Evolutionary conservation across 2,797 vertebrate genomes (phyloP).

Genomic region (Bovichtus variegatus): DNA sequence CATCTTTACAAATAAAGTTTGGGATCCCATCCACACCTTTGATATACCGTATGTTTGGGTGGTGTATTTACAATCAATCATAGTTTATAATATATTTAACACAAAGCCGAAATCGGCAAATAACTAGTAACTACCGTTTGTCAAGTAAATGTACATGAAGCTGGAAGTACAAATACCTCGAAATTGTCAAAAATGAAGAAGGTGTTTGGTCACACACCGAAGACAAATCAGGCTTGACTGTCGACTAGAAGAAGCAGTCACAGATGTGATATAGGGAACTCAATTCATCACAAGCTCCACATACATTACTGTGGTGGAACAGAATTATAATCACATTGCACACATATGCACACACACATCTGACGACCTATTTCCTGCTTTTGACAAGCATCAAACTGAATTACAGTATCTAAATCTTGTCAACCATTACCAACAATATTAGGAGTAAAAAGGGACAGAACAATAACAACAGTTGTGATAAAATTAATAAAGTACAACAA

Average conservation of each 20-base stretch:
- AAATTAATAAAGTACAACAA: slow-evolving; percentile 5
- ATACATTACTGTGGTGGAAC: not conserved
- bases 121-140: not conserved
- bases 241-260: slow-evolving; percentile 1
- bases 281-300: not conserved
- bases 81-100: not conserved
- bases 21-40: too few species aligned
- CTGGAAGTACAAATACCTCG: not conserved
- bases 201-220: not conserved
- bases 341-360: too few species aligned
- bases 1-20: too few species aligned
- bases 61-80: not conserved
- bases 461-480: not conserved
- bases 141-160: not conserved
- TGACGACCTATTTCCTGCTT: slow-evolving; percentile 3
- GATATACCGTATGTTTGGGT: not conserved
- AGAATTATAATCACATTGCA: slow-evolving; percentile 2
- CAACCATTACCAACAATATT: not conserved
- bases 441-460: not conserved
- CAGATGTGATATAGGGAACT: not conserved
- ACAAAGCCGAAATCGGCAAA: not conserved
- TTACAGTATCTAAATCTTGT: not conserved
- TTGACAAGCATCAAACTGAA: not conserved
- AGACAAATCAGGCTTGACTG: not conserved
- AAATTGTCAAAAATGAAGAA: not conserved